phyloP scores from a whole-genome alignment of 2,113 vertebrate species.

The Hippocampus abdominalis region DNA sequence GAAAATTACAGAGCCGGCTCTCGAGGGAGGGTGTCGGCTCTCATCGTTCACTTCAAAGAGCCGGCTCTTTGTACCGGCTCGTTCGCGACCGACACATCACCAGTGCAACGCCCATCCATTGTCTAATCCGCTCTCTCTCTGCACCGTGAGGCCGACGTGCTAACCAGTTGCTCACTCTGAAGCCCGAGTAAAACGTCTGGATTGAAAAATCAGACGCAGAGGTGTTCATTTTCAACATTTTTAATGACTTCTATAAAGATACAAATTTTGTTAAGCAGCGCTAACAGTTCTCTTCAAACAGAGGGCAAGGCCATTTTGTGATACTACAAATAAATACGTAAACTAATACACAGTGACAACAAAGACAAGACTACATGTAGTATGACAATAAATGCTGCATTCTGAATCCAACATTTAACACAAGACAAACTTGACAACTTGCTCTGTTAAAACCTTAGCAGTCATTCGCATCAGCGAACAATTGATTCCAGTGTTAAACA shows the following conservation, averaged over 20 bases:
- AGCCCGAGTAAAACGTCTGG: background rate
- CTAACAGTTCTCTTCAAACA: conserved; percentile 25
- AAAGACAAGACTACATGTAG: background rate
- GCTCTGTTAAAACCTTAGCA: conserved; percentile 9
- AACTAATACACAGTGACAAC: conserved; percentile 12
- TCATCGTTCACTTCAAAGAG: too few species aligned
- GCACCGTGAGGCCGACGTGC: too few species aligned
- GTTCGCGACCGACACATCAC: too few species aligned
- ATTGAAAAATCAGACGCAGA: background rate
- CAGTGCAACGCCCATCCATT: background rate
- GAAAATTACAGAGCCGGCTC: too few species aligned
- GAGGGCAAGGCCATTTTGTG: conserved; percentile 27
- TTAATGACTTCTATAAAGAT: conserved; percentile 49
- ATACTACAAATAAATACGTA: background rate
- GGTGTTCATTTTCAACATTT: conserved; percentile 5
- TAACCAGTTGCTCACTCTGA: too few species aligned
- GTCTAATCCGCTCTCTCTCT: too few species aligned
- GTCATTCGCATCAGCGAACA: conserved; percentile 24
- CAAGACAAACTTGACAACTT: background rate
- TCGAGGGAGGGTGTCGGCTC: too few species aligned
- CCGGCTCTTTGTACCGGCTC: too few species aligned
- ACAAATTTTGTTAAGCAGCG: conserved; percentile 18
- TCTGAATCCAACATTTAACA: conserved; percentile 1
- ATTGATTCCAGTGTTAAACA: background rate
- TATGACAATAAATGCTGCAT: conserved; percentile 11